These are phyloP conservation scores for Apamea sordens DNA, from an alignment of 2,888 invertebrate species.

Conservation along the genomic window DNA sequence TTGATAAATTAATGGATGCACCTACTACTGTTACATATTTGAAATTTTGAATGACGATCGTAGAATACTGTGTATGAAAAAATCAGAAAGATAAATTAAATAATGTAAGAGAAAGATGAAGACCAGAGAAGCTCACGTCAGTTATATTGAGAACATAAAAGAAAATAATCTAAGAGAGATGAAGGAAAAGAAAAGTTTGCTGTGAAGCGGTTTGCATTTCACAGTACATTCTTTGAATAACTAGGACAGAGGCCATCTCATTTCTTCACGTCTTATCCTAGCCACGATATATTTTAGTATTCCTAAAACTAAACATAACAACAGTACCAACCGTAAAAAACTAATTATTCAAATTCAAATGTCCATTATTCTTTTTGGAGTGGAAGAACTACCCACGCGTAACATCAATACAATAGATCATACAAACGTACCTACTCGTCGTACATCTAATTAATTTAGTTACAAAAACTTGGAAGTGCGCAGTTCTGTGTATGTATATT, in stretches of 20 bases:
- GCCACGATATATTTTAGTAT: background rate
- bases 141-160: background rate
- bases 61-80: background rate
- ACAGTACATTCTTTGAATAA: background rate
- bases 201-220: background rate
- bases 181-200: background rate
- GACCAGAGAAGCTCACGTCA: background rate
- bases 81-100: background rate
- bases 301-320: slow-evolving; percentile 10
- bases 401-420: slow-evolving; percentile 38
- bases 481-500: slow-evolving; percentile 29
- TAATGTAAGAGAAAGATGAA: background rate
- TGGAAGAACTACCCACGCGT: slow-evolving; percentile 38
- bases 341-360: slow-evolving; percentile 41
- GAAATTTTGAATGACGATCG: background rate
- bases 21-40: background rate
- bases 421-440: slow-evolving; percentile 21
- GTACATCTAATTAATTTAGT: slow-evolving; percentile 41
- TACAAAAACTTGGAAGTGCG: slow-evolving; percentile 46
- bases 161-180: no score
- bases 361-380: slow-evolving; percentile 21
- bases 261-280: no score
- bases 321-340: slow-evolving; percentile 1
- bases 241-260: background rate
- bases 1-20: background rate